Evolutionary conservation across 2,113 vertebrate genomes (phyloP), one percentile per base, ranked within the genome.

Genomic region (Hypomesus transpacificus): DNA sequence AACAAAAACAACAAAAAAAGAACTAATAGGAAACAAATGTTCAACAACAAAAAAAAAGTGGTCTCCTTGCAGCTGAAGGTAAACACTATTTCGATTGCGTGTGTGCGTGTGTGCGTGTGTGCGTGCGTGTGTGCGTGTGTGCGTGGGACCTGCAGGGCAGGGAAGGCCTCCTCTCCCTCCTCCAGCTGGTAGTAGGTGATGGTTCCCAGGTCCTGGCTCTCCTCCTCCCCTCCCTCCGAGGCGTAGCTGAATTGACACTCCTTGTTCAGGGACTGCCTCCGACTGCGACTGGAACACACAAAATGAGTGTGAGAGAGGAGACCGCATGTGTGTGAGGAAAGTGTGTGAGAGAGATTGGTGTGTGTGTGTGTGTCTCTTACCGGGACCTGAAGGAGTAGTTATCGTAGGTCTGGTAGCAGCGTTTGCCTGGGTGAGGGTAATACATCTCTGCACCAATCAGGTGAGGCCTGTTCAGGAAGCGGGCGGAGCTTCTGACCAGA

Each of bases 151-250:
- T 88, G 81, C 66, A 94, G 78, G 66, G 87, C 0, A 63, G 92
- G 75, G 75, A 93, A 95, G 68, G 89, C 72, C 0, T 90, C 92
- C 46, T 91, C 80, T 0, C 91, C 91, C 75, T 92, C 92, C 86
- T 92, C 91, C 61, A 94, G 83, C 70, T 93, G 91, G 85, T 92
- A 95, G 79, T 91, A 94, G 20, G 91, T 84, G 59, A 93, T 76
- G 0, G 89, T 74, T 75, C 91, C 93, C 75, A 92, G 93, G 57
- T 93, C 75, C 18, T 89, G 90, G 20, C 85, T 85, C 11, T 87
- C 79, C 34, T 94, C 89, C n/a, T 92, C 92, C 9, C 81, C 92
- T 34, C 59, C 81, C 59, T 84, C 91, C 0, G 92, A 73, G 18
- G 83, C 74, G 70, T 90, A 94, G 24, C 90, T 85, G 53, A 90